These are phyloP conservation scores for Vicugna pacos DNA, from an alignment of 2,113 vertebrate species.

Conservation along the genomic window DNA sequence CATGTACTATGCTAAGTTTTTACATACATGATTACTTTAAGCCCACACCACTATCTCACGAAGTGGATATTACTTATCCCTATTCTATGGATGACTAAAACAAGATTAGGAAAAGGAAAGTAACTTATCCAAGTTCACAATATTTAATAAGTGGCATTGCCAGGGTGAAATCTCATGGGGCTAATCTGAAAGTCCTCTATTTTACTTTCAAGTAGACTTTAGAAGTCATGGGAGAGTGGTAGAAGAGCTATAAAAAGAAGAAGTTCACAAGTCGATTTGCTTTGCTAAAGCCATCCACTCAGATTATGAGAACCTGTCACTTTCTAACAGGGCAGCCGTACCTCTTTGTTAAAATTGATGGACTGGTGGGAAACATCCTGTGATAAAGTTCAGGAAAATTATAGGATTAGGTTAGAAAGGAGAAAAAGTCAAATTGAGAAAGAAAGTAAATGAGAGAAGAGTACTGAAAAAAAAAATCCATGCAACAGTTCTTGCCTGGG, in stretches of 20 bases:
- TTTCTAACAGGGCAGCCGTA: background rate
- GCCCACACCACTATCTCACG: background rate
- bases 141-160: background rate
- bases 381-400: conserved; percentile 21
- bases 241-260: background rate
- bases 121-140: background rate
- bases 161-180: background rate
- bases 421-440: conserved; percentile 24
- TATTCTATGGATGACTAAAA: conserved; percentile 5
- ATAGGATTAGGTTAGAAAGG: conserved; percentile 43
- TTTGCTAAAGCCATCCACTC: background rate
- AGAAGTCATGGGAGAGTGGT: background rate
- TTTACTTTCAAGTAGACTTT: background rate
- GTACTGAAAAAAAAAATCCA: background rate
- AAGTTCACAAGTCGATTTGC: background rate
- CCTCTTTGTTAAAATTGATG: conserved; percentile 42
- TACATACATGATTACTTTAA: background rate
- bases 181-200: background rate
- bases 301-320: background rate
- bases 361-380: background rate
- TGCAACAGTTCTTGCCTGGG: background rate
- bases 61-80: background rate
- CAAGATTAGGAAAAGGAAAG: background rate
- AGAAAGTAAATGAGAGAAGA: background rate
- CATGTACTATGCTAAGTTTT: background rate